A percentile compares a stretch with the other conserved stretches of the same genome.
These are phyloP conservation scores for Rhinoderma darwinii DNA, from an alignment of 2,113 vertebrate species.

Conservation along the genomic window DNA sequence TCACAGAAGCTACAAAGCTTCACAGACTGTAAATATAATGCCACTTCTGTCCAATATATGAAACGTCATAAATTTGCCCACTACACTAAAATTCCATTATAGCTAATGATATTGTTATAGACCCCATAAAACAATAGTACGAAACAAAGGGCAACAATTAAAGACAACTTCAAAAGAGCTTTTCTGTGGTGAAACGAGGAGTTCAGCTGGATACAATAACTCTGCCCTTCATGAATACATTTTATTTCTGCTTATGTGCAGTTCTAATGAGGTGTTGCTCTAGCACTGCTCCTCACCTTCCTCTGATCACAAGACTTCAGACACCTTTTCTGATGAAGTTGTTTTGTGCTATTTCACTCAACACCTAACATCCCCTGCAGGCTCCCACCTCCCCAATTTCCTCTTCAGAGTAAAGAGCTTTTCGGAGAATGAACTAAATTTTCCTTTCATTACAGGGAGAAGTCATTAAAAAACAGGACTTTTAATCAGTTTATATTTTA, in stretches of 20 bases:
- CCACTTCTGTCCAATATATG: neutral
- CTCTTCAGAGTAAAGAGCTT: conserved; percentile 24
- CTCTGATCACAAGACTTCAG: conserved; percentile 44
- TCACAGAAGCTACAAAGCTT: neutral
- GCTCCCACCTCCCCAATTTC: conserved; percentile 22
- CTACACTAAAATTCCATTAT: neutral
- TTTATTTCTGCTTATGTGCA: conserved; percentile 42
- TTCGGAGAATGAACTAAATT: conserved; percentile 11
- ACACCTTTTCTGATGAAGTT: conserved; percentile 15
- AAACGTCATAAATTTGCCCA: neutral
- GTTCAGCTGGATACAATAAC: conserved; percentile 33
- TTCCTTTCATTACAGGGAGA: neutral
- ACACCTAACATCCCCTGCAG: conserved; percentile 32
- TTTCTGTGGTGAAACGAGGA: neutral
- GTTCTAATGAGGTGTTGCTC: conserved; percentile 43
- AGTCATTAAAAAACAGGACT: neutral
- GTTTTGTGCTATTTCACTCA: conserved; percentile 31
- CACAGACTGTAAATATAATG: neutral
- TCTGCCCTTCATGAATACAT: conserved; percentile 22
- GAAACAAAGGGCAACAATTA: conserved; percentile 40
- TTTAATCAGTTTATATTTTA: neutral
- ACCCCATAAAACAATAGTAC: conserved; percentile 40
- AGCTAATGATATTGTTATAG: conserved; percentile 13
- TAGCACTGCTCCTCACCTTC: conserved; percentile 24
- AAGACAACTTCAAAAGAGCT: conserved; percentile 47